Evolutionary conservation across 2,113 vertebrate species (phyloP).

Genomic region (Eulemur macaco): DNA sequence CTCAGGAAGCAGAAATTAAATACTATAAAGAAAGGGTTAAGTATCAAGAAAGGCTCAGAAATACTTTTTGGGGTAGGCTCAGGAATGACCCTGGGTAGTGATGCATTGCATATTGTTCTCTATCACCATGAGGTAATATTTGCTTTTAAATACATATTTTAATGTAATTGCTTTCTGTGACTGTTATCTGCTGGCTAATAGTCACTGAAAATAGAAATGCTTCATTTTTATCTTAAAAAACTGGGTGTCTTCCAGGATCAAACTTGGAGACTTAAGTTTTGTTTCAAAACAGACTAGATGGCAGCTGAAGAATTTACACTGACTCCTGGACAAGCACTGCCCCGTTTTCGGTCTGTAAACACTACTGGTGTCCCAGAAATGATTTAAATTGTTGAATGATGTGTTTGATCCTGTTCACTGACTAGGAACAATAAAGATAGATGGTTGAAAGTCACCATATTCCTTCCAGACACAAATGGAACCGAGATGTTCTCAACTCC

Average conservation of each 20-base stretch:
- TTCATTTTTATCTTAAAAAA: conserved; percentile 39
- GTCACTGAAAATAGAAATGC: neutral
- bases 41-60: neutral
- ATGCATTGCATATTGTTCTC: neutral
- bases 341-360: neutral
- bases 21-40: neutral
- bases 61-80: neutral
- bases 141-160: conserved; percentile 41
- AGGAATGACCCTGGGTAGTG: neutral
- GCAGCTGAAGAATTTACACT: neutral
- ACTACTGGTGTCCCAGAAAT: neutral
- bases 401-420: neutral
- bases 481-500: neutral
- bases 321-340: neutral
- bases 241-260: neutral
- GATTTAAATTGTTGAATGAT: conserved; percentile 13
- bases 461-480: neutral
- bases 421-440: neutral
- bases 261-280: conserved; percentile 19
- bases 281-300: neutral
- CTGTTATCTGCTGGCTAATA: neutral
- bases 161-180: conserved; percentile 7
- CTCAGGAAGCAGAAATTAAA: conserved; percentile 9
- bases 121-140: neutral
- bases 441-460: neutral